Base-by-base conservation (phyloP, 1,140 invertebrate genomes). In the Neodiprion fabricii region DNA sequence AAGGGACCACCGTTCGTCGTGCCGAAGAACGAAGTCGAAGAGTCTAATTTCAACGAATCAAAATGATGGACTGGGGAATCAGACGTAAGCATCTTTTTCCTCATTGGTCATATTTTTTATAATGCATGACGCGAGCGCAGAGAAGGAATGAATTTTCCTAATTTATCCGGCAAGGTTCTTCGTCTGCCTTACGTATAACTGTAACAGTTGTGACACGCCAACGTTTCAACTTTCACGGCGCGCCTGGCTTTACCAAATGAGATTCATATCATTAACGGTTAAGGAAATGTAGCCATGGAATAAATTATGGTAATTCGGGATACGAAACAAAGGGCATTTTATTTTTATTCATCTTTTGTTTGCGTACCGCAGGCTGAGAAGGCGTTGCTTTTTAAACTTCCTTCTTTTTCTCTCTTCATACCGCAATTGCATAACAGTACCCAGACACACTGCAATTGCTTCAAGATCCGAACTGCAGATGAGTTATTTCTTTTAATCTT, bases 41-140 rank as follows among this genome's bases (percentile, higher is more conserved):
- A 75, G 14, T 66, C 11, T 69, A 12, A 47, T 11, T 28, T 69
- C 7, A 28, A 69, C 68, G 68, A 69, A 40, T 73, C 80, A 86
- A 79, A 74, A 92, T 92, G 91, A 93, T 94, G 92, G 93, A 94
- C 90, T 94, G 93, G 93, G 93, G 93, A 85, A 93, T 94, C 83
- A 92, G 93, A 91, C 92, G 93, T 94, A 92, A 92, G 93, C 92
- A 88, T 74, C 70, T 75, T 78, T 61, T 17, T 14, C 0, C n/a
- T 9, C 3, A 5, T 40, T 40, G 5, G 28, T 5, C 28, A 4
- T 40, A 40, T 40, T 40, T 40, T 40, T 5, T 40, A 40, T 40
- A 40, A 40, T 2, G 5, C 28, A 40, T 40, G 2, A 5, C 5
- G 28, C 5, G 28, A 0, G 28, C 28, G 1, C 5, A 40, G 28